phyloP scores from a whole-genome alignment of 2,797 vertebrate genomes.

The Adrianichthys oophorus region DNA sequence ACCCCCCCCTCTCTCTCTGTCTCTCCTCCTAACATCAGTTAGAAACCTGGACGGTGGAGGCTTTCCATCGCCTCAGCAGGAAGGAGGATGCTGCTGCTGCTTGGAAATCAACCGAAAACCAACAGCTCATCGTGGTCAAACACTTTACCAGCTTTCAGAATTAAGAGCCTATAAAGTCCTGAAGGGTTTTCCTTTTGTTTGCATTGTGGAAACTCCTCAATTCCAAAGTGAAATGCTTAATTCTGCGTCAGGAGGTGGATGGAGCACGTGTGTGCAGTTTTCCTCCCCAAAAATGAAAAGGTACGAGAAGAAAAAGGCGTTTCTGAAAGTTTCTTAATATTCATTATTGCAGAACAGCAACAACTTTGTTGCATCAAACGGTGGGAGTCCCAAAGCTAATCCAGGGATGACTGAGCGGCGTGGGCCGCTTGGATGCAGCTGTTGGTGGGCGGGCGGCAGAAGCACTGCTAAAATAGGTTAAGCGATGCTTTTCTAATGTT shows the following conservation, averaged over 20 bases:
- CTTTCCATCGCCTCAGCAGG: slow-evolving; percentile 23
- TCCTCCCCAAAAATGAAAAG: slow-evolving; percentile 7
- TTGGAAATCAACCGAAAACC: slow-evolving; percentile 21
- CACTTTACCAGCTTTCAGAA: slow-evolving; percentile 65
- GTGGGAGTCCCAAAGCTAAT: slow-evolving; percentile 32
- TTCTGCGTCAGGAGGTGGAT: slow-evolving; percentile 2
- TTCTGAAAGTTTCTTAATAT: slow-evolving; percentile 29
- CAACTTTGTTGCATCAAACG: slow-evolving; percentile 6
- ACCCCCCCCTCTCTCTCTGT: slow-evolving; percentile 27
- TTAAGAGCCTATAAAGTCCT: slow-evolving; percentile 42
- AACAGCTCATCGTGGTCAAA: slow-evolving; percentile 28
- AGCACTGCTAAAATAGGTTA: slow-evolving; percentile 22
- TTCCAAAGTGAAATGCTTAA: slow-evolving; percentile 27
- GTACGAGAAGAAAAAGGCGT: slow-evolving; percentile 11
- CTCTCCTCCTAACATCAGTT: slow-evolving; percentile 55
- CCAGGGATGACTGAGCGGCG: slow-evolving; percentile 30
- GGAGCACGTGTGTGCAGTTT: slow-evolving; percentile 18
- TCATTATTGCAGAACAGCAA: slow-evolving; percentile 29
- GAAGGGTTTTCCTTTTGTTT: slow-evolving; percentile 28
- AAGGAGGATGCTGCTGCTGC: slow-evolving; percentile 6
- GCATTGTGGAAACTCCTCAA: slow-evolving; percentile 51
- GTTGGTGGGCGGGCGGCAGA: slow-evolving; percentile 16
- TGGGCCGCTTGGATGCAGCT: slow-evolving; percentile 29
- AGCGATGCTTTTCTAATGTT: neutral
- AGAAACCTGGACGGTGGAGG: slow-evolving; percentile 31